Conservation (phyloP, 2,113 vertebrate species). For the Morphnarchus princeps region DNA sequence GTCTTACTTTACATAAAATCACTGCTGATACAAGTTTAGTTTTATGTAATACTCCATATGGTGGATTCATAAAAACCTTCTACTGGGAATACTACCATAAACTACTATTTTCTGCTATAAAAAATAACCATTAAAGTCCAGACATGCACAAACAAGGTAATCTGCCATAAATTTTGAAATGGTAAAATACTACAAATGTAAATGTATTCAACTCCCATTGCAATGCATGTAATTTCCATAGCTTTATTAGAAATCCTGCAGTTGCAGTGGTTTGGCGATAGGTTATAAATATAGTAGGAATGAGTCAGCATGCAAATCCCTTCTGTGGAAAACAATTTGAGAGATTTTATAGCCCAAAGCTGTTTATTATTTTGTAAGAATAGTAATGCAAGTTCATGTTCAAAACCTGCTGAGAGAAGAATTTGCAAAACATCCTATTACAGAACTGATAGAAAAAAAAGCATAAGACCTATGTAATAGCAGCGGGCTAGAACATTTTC, state of each 20-base stretch:
- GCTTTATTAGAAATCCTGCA: conserved; percentile 79
- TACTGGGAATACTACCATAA: conserved; percentile 79
- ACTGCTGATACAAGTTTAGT: conserved; percentile 62
- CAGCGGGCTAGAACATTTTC: conserved; percentile 4
- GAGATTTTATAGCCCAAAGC: conserved; percentile 77
- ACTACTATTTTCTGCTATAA: conserved; percentile 80
- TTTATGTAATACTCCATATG: conserved; percentile 79
- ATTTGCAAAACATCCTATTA: conserved; percentile 69
- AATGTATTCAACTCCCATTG: conserved; percentile 78
- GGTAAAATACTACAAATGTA: conserved; percentile 77
- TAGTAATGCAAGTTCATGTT: conserved; percentile 74
- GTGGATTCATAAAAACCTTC: conserved; percentile 76
- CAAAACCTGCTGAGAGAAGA: conserved; percentile 73
- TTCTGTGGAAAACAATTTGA: conserved; percentile 74
- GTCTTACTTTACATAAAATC: conserved; percentile 67
- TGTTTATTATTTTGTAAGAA: conserved; percentile 79
- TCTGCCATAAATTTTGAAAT: conserved; percentile 82
- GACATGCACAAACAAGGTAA: conserved; percentile 83
- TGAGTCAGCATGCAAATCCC: conserved; percentile 83
- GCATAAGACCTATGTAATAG: conserved; percentile 2
- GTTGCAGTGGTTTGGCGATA: conserved; percentile 64
- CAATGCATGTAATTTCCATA: conserved; percentile 77
- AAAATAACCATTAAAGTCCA: conserved; percentile 77
- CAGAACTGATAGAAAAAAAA: conserved; percentile 4
- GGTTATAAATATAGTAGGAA: conserved; percentile 79